A percentile compares a stretch with the other conserved stretches of the same genome.
phyloP scores from a whole-genome alignment of 2,797 vertebrate genomes.

The Notamacropus eugenii region DNA sequence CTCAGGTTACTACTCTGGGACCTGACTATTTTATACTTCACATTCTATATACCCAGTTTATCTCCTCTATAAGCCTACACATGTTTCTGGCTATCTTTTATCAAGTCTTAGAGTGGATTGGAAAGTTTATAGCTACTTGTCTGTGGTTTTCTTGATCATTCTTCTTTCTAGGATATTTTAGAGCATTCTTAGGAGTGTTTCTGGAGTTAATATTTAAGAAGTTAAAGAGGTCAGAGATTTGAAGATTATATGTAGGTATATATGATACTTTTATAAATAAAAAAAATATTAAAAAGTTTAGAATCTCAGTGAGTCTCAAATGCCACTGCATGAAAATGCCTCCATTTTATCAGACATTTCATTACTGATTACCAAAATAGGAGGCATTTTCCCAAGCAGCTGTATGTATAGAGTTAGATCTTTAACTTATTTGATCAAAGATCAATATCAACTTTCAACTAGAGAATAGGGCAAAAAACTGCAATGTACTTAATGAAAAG shows the following conservation, averaged over 20 bases:
- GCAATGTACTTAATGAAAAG: no score
- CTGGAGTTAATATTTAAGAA: neutral
- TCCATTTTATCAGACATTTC: neutral
- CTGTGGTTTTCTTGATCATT: no score
- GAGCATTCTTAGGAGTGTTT: neutral
- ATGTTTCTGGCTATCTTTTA: no score
- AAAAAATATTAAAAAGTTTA: neutral
- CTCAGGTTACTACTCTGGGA: no score
- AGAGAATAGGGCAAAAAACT: neutral
- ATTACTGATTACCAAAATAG: neutral
- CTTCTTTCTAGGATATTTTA: neutral
- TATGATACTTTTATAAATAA: neutral
- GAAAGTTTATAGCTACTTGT: no score
- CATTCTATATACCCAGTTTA: no score
- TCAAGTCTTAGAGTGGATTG: no score
- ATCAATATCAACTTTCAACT: no score
- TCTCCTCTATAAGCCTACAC: no score
- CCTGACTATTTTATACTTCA: no score
- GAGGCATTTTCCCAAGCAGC: neutral
- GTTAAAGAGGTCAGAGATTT: neutral
- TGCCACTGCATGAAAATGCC: neutral
- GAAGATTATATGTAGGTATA: neutral
- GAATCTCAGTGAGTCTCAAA: neutral
- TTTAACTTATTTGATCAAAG: no score
- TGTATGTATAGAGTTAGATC: neutral